Evolutionary conservation across 2,113 vertebrate species (phyloP).

Genomic region (Tapirus terrestris): DNA sequence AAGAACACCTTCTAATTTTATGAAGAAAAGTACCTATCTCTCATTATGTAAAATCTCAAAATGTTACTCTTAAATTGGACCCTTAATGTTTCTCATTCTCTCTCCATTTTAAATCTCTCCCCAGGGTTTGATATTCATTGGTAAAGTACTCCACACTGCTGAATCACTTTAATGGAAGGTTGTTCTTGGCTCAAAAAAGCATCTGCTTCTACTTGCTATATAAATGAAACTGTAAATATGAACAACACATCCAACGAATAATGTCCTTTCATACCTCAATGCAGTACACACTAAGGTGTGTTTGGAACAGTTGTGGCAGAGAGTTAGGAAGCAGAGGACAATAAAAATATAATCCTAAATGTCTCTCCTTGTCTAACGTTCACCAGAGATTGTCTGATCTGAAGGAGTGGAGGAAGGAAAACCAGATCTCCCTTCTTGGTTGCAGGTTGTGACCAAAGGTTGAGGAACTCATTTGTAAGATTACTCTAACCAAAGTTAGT

Average conservation of each 20-base stretch:
- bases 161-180: constrained; percentile 29
- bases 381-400: background rate
- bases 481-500: background rate
- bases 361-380: background rate
- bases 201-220: constrained; percentile 4
- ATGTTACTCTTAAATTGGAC: background rate
- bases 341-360: background rate
- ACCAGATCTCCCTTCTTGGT: background rate
- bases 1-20: background rate
- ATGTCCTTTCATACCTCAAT: background rate
- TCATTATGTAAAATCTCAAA: constrained; percentile 34
- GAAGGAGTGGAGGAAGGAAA: background rate
- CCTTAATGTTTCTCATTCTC: background rate
- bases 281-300: background rate
- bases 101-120: background rate
- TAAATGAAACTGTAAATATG: background rate
- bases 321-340: constrained; percentile 4
- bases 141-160: background rate
- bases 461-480: background rate
- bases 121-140: background rate
- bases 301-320: constrained; percentile 11
- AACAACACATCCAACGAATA: background rate
- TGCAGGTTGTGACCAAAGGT: background rate
- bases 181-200: constrained; percentile 30
- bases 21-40: background rate